Conservation (phyloP, 2,113 vertebrate species). For the Mastomys coucha region DNA sequence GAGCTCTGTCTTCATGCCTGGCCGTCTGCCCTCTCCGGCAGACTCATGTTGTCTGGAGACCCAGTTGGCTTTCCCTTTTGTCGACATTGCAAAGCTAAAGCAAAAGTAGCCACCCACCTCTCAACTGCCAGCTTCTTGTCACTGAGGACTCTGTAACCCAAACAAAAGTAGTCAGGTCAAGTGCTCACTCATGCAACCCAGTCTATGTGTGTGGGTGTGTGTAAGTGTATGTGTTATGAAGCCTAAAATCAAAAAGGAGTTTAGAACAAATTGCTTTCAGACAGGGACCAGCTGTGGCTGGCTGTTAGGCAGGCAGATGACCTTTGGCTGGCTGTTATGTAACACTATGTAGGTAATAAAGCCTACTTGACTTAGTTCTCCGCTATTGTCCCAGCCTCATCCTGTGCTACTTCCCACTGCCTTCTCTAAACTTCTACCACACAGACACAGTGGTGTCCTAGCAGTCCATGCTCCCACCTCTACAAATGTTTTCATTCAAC, state of each 20-base stretch:
- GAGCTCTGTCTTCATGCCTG: slow-evolving; percentile 30
- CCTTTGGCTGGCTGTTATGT: not conserved
- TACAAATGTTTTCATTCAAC: not conserved
- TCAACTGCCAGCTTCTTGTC: slow-evolving; percentile 18
- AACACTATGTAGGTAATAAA: not conserved
- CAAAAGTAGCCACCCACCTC: slow-evolving; percentile 4
- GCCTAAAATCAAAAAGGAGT: slow-evolving; percentile 21
- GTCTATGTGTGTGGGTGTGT: not conserved
- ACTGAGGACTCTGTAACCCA: not conserved
- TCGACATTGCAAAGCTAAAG: slow-evolving; percentile 8
- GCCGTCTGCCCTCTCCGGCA: slow-evolving; percentile 29
- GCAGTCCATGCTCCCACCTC: not conserved
- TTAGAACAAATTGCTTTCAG: not conserved
- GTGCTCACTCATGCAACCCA: slow-evolving; percentile 15
- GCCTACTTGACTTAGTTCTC: not conserved
- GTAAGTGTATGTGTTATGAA: not conserved
- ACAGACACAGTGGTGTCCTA: not conserved
- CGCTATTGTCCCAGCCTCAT: not conserved
- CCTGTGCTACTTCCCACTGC: no score
- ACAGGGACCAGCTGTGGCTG: not conserved
- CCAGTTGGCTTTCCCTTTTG: not conserved
- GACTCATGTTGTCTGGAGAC: slow-evolving; percentile 32
- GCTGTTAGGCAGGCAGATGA: not conserved
- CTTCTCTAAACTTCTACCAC: not conserved
- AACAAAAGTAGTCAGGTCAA: slow-evolving; percentile 5